phyloP scores from a whole-genome alignment of 30 jellyfish, hydroid and myxozoan genomes.

The Aurelia coerulea region DNA sequence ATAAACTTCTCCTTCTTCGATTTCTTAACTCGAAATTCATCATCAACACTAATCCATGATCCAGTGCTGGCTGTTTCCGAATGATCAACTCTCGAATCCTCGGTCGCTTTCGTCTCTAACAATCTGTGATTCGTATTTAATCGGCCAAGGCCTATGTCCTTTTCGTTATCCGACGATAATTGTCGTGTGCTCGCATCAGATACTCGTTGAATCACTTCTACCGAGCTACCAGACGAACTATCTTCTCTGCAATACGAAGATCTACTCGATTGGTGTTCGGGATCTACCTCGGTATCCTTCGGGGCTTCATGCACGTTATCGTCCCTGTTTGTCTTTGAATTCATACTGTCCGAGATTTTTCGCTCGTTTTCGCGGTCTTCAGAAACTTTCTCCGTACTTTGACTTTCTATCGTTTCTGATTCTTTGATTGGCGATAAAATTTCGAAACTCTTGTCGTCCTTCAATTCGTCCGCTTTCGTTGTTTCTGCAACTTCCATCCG shows the following conservation, averaged over 20 bases:
- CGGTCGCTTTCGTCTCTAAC: conserved; percentile 13
- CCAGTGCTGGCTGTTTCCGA: conserved; percentile 86
- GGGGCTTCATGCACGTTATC: neutral
- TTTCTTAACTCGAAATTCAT: conserved; percentile 57
- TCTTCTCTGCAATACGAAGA: conserved; percentile 30
- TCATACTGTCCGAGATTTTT: conserved; percentile 3
- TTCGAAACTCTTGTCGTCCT: conserved; percentile 31
- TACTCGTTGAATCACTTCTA: conserved; percentile 28
- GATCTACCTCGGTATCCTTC: neutral
- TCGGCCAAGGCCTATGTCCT: neutral
- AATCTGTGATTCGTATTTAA: neutral
- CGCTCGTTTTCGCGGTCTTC: neutral
- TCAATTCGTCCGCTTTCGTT: conserved; percentile 1
- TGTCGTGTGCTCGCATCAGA: conserved; percentile 1
- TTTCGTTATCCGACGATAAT: neutral
- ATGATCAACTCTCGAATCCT: conserved; percentile 41
- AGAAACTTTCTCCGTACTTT: neutral
- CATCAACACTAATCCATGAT: conserved; percentile 91
- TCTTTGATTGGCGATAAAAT: conserved; percentile 9
- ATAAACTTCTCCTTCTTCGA: conserved; percentile 59
- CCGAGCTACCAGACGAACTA: conserved; percentile 57
- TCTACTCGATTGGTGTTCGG: neutral
- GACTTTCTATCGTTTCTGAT: neutral
- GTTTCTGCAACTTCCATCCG: neutral
- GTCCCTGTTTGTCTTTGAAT: neutral